phyloP scores from a whole-genome alignment of 1,140 invertebrate genomes.

The Neomicropteryx cornuta region DNA sequence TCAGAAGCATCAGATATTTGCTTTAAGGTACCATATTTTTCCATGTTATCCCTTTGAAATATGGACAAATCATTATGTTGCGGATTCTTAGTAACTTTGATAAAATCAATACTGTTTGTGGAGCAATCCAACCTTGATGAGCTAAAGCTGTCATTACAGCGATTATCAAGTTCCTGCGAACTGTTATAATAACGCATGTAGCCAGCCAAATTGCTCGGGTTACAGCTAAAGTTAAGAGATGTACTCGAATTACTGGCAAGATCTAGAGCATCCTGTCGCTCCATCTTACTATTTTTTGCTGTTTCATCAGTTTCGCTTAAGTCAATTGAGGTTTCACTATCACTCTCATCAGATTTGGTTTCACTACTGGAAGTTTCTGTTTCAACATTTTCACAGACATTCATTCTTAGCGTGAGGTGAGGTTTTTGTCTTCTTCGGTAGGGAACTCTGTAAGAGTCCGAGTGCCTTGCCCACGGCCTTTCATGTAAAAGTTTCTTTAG shows the following conservation, averaged over 20 bases:
- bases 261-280: slow-evolving; percentile 47
- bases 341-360: slow-evolving; percentile 27
- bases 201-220: slow-evolving; percentile 47
- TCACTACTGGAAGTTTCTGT: slow-evolving; percentile 31
- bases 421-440: slow-evolving; percentile 42
- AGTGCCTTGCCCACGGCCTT: slow-evolving; percentile 33
- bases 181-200: slow-evolving; percentile 50
- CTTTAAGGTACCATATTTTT: too few species aligned
- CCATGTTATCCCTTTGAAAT: too few species aligned
- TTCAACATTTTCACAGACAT: slow-evolving; percentile 38
- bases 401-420: slow-evolving; percentile 39
- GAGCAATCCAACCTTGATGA: too few species aligned
- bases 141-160: too few species aligned
- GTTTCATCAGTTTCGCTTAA: slow-evolving; percentile 12
- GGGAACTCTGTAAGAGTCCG: slow-evolving; percentile 38
- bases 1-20: slow-evolving; percentile 46
- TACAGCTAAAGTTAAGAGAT: slow-evolving; percentile 34
- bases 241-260: slow-evolving; percentile 24
- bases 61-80: too few species aligned
- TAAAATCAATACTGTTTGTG: too few species aligned
- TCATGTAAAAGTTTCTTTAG: slow-evolving; percentile 56
- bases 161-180: too few species aligned
- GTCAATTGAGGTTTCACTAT: slow-evolving; percentile 27
- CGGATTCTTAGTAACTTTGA: too few species aligned
- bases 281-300: slow-evolving; percentile 24